Percentiles rank a stretch among this genome's conserved stretches.
Evolutionary conservation across 2,797 vertebrate species (phyloP).

Genomic region (Molossus alvarezi): DNA sequence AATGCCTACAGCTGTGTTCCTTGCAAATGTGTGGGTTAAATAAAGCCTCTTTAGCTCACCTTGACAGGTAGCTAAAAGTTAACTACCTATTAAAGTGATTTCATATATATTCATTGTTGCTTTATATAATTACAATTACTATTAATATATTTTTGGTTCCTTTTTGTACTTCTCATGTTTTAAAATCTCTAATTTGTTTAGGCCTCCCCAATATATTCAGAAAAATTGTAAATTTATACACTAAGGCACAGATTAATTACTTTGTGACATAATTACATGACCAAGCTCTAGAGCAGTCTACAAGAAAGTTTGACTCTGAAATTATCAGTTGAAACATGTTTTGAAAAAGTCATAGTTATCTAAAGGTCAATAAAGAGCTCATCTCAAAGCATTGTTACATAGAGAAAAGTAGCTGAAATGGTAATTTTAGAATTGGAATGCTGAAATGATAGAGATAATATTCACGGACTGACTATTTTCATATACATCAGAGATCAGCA

Average conservation of each 20-base stretch:
- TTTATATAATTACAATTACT: slow-evolving; percentile 5
- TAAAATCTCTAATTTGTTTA: slow-evolving; percentile 19
- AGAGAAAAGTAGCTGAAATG: slow-evolving; percentile 45
- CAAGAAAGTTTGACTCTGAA: slow-evolving; percentile 32
- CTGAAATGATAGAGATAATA: slow-evolving; percentile 34
- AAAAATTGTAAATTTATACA: slow-evolving; percentile 55
- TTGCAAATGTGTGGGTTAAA: background rate
- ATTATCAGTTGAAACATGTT: slow-evolving; percentile 27
- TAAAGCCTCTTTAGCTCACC: background rate
- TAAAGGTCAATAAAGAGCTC: slow-evolving; percentile 58
- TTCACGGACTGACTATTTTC: slow-evolving; percentile 48
- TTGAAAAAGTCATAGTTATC: slow-evolving; percentile 53
- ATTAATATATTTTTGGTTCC: background rate
- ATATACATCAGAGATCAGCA: background rate
- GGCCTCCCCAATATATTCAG: background rate
- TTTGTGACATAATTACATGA: background rate
- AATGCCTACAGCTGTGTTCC: background rate
- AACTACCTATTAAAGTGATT: slow-evolving; percentile 29
- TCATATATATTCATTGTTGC: background rate
- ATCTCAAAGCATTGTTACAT: slow-evolving; percentile 41
- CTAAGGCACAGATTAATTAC: background rate
- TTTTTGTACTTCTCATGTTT: background rate
- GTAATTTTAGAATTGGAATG: slow-evolving; percentile 65
- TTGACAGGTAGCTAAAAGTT: background rate
- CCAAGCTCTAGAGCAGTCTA: background rate